phyloP scores from a whole-genome alignment of 2,797 vertebrate species.

The Myripristis murdjan region DNA sequence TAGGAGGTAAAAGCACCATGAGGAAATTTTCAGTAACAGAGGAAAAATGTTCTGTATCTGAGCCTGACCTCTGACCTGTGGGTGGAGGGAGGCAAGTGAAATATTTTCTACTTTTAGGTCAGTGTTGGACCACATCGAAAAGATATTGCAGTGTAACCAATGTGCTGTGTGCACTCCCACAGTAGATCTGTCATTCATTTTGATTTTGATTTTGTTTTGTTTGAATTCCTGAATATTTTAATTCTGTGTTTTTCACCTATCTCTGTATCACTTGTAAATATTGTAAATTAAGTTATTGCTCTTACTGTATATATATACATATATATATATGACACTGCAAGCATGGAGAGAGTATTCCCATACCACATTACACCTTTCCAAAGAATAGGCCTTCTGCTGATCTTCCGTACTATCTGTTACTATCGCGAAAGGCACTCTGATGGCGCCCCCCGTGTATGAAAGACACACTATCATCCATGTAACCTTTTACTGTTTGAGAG shows the following conservation, averaged over 20 bases:
- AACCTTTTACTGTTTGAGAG: constrained; percentile 71
- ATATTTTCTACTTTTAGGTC: not conserved
- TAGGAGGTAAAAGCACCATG: constrained; percentile 25
- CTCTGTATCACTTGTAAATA: constrained; percentile 85
- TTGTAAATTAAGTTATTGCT: constrained; percentile 92
- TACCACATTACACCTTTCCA: constrained; percentile 76
- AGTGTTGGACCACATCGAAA: too few relatives aligned
- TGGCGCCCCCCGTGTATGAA: constrained; percentile 68
- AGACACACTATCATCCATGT: constrained; percentile 68
- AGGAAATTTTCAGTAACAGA: constrained; percentile 15
- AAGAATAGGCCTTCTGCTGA: constrained; percentile 74
- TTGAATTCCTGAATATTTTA: constrained; percentile 58
- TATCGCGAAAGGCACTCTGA: constrained; percentile 68
- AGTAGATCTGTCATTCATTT: constrained; percentile 32
- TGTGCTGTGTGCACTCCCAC: constrained; percentile 37
- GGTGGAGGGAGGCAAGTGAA: not conserved
- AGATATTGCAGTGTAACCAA: constrained; percentile 24
- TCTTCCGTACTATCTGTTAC: constrained; percentile 63
- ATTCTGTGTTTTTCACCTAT: constrained; percentile 75
- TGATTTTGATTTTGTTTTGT: constrained; percentile 36
- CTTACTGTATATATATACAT: constrained; percentile 81
- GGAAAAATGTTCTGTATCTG: not conserved
- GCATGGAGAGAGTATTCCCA: constrained; percentile 67
- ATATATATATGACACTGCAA: constrained; percentile 57
- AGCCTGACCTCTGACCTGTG: too few relatives aligned